These are phyloP conservation scores for Napeogenes inachia DNA, from an alignment of 2,888 invertebrate species.

Conservation along the genomic window DNA sequence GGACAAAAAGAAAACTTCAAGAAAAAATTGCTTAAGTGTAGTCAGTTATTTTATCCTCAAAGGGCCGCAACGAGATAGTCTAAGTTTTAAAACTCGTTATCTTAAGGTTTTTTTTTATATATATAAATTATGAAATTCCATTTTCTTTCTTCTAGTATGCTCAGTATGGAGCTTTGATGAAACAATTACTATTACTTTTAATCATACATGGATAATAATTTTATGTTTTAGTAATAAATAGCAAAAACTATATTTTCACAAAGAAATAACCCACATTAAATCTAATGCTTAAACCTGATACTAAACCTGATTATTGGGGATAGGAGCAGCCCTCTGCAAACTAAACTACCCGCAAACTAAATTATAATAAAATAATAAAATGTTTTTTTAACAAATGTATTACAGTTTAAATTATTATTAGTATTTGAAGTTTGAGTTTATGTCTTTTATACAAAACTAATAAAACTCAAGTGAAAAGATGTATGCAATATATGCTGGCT, in stretches of 20 bases:
- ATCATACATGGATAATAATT: no score
- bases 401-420: not conserved
- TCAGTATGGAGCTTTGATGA: no score
- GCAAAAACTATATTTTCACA: no score
- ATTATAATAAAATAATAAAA: no score
- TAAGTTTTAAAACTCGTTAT: slow-evolving; percentile 7
- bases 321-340: no score
- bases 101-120: not conserved
- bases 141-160: not conserved
- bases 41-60: slow-evolving; percentile 23
- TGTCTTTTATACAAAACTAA: not conserved
- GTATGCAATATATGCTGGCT: not conserved
- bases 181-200: no score
- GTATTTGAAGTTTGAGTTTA: not conserved
- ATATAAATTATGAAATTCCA: not conserved
- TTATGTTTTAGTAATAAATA: no score
- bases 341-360: no score
- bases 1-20: slow-evolving; percentile 12
- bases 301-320: no score
- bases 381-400: no score
- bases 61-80: slow-evolving; percentile 6
- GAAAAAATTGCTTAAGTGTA: slow-evolving; percentile 19
- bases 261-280: no score
- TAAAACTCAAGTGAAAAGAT: not conserved
- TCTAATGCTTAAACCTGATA: no score